Evolutionary conservation across 1,140 invertebrate genomes (phyloP), one percentile per base, ranked within the genome.

Genomic region (Oreohelix idahoensis): DNA sequence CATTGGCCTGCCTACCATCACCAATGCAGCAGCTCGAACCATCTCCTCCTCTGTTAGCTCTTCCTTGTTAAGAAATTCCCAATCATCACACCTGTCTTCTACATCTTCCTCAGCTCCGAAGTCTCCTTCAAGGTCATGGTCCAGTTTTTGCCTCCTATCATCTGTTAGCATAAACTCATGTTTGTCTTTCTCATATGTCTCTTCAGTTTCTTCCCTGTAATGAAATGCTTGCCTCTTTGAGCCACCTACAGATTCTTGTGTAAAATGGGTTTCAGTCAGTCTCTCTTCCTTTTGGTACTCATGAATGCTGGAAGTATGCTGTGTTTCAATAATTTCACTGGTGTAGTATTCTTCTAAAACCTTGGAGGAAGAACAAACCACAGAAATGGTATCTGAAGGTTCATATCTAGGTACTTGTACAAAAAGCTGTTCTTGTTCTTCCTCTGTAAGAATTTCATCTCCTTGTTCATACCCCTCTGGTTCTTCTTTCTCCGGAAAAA

Each of bases 21-120:
- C 53, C 45, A 78, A 38, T 15, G 80, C 80, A 71, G 84, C 84
- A 20, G 71, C 73, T 32, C 78, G 80, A 23, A 32, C 29, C 4
- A 66, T 66, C 38, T 84, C 84, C 58, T 84, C 80, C 23, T 84
- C 79, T 42, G 84, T 85, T 29, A 85, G 73, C 81, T 90, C 87
- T 36, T 86, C 81, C 45, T 85, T 86, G 49, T 89, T 86, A 20
- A 90, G 86, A 35, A 87, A 83, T 82, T 92, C 88, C 88, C 92
- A 90, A 23, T 23, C 53, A 10, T 58, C 53, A 58, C 26, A 20
- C 10, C 26, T 58, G 71, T 88, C 87, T 39, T 92, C 92, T 90
- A 90, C 92, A 86, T 90, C 86, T 29, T 86, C 83, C 32, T 87
- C 84, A 63, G 86, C 84, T 26, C 82, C 80, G 32, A 79, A 71